Percentiles rank a stretch among this genome's conserved stretches.
Conservation (phyloP, 1,140 invertebrate genomes). For the Goniozus legneri region DNA sequence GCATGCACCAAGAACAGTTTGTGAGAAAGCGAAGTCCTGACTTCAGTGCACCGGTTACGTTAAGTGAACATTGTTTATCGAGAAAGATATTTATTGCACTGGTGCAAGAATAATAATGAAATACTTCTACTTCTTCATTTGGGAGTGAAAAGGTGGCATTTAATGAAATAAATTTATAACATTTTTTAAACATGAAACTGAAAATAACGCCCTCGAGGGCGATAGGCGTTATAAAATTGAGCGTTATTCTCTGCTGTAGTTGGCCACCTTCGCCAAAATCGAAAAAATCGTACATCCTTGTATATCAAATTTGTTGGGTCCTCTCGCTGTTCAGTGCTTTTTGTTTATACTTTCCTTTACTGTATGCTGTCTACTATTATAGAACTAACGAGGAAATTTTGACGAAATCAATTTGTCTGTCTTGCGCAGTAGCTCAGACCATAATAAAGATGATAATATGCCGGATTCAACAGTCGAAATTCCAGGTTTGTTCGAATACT, state of each 20-base stretch:
- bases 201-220: conserved; percentile 11
- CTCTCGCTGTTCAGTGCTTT: conserved; percentile 2
- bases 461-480: conserved; percentile 3
- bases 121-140: background rate
- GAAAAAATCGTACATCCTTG: conserved; percentile 6
- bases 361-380: conserved; percentile 2
- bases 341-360: conserved; percentile 7
- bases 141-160: background rate
- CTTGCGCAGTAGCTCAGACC: conserved; percentile 10
- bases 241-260: conserved; percentile 1
- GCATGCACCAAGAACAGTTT: too few species aligned
- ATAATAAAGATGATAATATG: conserved; percentile 7
- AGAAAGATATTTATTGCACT: background rate
- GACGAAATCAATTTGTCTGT: conserved; percentile 14
- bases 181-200: conserved; percentile 1
- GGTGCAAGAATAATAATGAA: too few species aligned
- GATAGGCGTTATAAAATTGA: conserved; percentile 12
- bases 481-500: conserved; percentile 16
- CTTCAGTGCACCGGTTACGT: background rate
- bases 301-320: conserved; percentile 13
- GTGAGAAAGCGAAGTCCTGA: background rate
- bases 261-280: conserved; percentile 14
- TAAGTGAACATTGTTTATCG: background rate
- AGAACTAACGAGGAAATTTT: conserved; percentile 4
- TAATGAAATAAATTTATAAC: background rate